Percentiles rank a stretch among this genome's conserved stretches.
These are phyloP conservation scores for Eolophus roseicapilla DNA, from an alignment of 2,113 vertebrate species.

Conservation along the genomic window DNA sequence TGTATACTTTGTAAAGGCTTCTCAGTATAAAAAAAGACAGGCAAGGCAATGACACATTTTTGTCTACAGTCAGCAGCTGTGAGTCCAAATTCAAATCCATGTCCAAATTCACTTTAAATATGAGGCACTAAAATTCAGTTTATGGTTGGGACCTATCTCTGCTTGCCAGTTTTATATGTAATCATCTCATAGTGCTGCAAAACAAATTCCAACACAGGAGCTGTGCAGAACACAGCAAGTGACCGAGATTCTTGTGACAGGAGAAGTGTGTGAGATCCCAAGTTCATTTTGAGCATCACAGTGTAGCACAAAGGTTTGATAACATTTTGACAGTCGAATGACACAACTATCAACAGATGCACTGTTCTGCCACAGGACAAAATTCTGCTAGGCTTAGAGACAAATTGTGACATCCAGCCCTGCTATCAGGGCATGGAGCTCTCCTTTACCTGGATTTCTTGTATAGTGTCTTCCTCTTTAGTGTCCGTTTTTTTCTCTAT, in stretches of 20 bases:
- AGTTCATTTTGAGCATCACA: constrained; percentile 8
- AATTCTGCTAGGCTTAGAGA: not conserved
- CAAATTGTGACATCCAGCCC: not conserved
- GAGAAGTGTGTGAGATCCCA: not conserved
- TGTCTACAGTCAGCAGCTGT: not conserved
- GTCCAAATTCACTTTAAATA: not conserved
- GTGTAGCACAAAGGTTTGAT: not conserved
- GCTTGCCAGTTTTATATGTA: not conserved
- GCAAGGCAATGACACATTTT: not conserved
- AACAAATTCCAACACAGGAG: not conserved
- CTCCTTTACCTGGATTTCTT: constrained; percentile 90
- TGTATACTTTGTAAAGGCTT: not conserved
- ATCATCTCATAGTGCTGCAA: not conserved
- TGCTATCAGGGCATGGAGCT: not conserved
- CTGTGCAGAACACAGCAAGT: not conserved
- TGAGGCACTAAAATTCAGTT: not conserved
- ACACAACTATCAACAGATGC: not conserved
- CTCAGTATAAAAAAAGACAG: not conserved
- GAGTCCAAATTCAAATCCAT: not conserved
- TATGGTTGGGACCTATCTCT: not conserved
- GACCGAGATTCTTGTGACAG: not conserved
- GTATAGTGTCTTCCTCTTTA: constrained; percentile 90
- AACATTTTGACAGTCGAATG: constrained; percentile 3
- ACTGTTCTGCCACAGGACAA: not conserved
- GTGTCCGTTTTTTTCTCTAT: constrained; percentile 87